Percentiles rank a stretch among this genome's conserved stretches.
Conservation (phyloP, 2,797 vertebrate species). For the Scyliorhinus canicula region DNA sequence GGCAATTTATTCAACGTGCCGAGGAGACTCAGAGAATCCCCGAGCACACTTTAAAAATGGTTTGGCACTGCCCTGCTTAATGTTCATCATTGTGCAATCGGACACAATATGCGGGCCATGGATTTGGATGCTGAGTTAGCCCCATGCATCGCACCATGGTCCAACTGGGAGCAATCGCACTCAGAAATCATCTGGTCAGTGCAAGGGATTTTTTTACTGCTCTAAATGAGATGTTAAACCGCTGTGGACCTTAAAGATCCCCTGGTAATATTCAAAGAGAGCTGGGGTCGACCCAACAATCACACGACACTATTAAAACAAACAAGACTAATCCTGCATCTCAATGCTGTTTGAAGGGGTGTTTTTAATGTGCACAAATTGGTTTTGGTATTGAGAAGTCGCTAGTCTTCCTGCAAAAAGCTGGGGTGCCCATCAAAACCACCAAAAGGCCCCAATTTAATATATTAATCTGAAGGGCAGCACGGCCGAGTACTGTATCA, state of each 20-base stretch:
- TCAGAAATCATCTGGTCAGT: not conserved
- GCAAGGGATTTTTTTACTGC: not conserved
- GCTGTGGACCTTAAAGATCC: not conserved
- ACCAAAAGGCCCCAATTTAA: not conserved
- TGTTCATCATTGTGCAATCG: not conserved
- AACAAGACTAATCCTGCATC: not conserved
- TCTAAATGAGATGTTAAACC: not conserved
- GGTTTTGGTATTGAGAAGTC: no score
- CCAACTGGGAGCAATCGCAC: not conserved
- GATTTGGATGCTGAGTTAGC: not conserved
- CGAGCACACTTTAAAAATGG: not conserved
- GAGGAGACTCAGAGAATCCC: not conserved
- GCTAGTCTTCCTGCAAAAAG: not conserved
- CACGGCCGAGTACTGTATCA: not conserved
- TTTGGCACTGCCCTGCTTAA: not conserved
- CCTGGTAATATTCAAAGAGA: not conserved
- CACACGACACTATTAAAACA: not conserved
- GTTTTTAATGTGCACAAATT: not conserved
- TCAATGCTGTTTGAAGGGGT: not conserved
- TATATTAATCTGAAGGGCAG: not conserved
- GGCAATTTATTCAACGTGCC: not conserved
- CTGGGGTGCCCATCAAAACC: not conserved
- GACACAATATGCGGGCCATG: not conserved
- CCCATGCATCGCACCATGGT: not conserved
- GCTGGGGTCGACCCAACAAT: not conserved